Conservation (phyloP, 2,888 invertebrate genomes). For the Sesia bembeciformis region DNA sequence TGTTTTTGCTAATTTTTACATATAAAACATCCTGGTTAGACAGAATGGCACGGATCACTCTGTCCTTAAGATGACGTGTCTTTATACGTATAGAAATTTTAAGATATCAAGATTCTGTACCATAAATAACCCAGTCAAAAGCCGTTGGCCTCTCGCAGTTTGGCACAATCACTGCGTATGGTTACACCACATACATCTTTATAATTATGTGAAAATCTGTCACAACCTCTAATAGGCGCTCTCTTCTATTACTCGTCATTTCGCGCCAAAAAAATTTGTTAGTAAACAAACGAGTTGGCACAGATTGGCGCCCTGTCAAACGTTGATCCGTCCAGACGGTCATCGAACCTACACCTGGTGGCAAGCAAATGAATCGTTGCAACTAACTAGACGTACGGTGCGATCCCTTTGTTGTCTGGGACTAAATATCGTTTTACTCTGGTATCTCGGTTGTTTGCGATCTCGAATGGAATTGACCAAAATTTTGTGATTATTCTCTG, state of each 20-base stretch:
- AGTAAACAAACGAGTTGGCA: conserved; percentile 3
- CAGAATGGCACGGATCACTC: no score
- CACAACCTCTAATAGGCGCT: background rate
- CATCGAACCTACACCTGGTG: conserved; percentile 17
- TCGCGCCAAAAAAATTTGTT: background rate
- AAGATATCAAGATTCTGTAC: no score
- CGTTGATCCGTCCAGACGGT: conserved; percentile 14
- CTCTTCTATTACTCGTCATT: background rate
- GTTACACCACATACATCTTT: no score
- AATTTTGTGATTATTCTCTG: no score
- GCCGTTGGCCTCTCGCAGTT: no score
- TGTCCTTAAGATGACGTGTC: no score
- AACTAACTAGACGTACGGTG: background rate
- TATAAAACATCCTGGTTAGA: no score
- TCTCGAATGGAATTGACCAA: background rate
- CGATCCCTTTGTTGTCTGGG: conserved; percentile 18
- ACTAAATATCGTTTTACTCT: background rate
- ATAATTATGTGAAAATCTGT: background rate
- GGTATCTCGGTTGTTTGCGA: background rate
- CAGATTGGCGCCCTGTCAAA: conserved; percentile 1
- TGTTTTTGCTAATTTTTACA: no score
- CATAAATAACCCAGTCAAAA: no score
- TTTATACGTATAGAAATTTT: no score
- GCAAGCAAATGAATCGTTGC: background rate
- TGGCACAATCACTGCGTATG: no score